phyloP scores from a whole-genome alignment of 2,888 invertebrate species.

The Celastrina argiolus region DNA sequence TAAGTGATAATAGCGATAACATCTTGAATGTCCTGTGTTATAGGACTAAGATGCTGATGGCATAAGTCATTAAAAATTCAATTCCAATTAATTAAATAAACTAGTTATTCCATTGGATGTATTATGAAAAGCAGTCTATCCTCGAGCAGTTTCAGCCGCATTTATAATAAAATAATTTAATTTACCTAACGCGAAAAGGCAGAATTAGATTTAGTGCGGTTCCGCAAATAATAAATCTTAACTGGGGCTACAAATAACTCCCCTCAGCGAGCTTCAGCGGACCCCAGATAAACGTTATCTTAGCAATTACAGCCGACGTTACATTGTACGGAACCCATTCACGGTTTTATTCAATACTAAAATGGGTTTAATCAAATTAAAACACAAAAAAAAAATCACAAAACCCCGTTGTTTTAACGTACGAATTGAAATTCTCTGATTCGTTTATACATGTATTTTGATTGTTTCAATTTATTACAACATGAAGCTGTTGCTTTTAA shows the following conservation, averaged over 20 bases:
- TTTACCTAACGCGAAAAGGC: background rate
- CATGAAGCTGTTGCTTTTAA: too few species aligned
- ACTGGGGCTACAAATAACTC: slow-evolving; percentile 18
- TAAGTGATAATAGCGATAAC: too few species aligned
- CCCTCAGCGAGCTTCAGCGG: slow-evolving; percentile 9
- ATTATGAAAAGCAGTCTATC: too few species aligned
- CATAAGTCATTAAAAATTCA: too few species aligned
- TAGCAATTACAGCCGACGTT: slow-evolving; percentile 21
- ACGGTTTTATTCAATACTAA: background rate
- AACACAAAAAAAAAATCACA: background rate
- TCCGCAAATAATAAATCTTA: slow-evolving; percentile 13
- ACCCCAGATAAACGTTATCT: slow-evolving; percentile 20
- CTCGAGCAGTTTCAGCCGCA: too few species aligned
- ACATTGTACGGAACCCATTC: background rate
- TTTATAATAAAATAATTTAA: background rate
- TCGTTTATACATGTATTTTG: too few species aligned
- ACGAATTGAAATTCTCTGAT: too few species aligned
- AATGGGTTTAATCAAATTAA: background rate
- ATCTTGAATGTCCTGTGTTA: too few species aligned
- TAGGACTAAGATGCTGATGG: too few species aligned
- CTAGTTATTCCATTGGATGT: too few species aligned
- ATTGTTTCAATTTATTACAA: too few species aligned
- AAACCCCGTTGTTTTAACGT: background rate
- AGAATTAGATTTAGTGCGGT: background rate
- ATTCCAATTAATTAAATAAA: too few species aligned